Base-by-base conservation (phyloP, 2,797 vertebrate genomes). In the Sciurus carolinensis region DNA sequence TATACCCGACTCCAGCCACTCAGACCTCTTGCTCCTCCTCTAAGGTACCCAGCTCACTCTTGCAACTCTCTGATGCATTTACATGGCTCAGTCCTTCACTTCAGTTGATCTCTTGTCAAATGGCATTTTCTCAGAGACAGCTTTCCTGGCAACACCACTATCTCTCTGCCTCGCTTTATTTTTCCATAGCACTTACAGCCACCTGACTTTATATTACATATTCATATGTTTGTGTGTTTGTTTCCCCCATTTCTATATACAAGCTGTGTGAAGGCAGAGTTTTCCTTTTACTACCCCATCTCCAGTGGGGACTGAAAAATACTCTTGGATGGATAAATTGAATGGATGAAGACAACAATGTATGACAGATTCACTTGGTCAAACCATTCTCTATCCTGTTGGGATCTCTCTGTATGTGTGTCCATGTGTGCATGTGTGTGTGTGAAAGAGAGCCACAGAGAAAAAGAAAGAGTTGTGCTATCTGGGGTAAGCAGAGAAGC, bases 301-400 rank as follows among this genome's bases (percentile, higher is more conserved):
- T 24, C n/a, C 11, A 42, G 52, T 8, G 87, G 11, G 6, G 28
- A 77, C 15, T 91, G 39, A 76, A 92, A 92, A 96, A 69, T 89
- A 93, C 18, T 95, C 54, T 67, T 36, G 18, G 17, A 36, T 85
- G 7, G 50, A 85, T 50, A 52, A 5, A 42, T 52, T 62, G 18
- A 90, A 85, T 88, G 13, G 1, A 64, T 79, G 17, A 39, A 79
- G 33, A 69, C 22, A 24, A 87, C 87, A 94, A 57, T 75, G 7
- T n/a, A n/a, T 42, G 5, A 69, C 88, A 69, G 52, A 88, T 12
- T 72, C 52, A 85, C 69, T 77, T 85, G 33, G 9, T 77, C 50
- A 83, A 89, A 87, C 33, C 33, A 30, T 67, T 76, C 20, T 85
- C 17, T 77, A 2, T 72, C 22, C 1, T 90, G 9, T 52, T 84